phyloP scores from a whole-genome alignment of 2,797 vertebrate genomes.

The Esox masquinongy region DNA sequence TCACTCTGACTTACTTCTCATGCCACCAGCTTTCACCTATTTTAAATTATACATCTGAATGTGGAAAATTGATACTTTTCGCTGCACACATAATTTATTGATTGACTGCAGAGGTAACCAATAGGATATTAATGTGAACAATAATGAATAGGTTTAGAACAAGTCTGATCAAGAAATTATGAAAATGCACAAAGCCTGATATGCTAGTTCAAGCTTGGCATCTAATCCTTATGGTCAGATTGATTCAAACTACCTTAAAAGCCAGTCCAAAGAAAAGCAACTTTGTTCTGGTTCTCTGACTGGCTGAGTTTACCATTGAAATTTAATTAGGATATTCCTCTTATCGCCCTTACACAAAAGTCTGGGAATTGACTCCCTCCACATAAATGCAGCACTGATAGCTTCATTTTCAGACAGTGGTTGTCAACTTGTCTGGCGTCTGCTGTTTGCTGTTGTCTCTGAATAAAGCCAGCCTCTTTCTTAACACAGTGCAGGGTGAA shows the following conservation, averaged over 20 bases:
- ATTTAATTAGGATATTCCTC: not conserved
- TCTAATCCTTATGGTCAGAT: not conserved
- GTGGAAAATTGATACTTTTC: no score
- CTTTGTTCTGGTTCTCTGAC: conserved; percentile 2
- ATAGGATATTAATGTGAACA: no score
- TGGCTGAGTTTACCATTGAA: not conserved
- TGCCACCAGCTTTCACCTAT: no score
- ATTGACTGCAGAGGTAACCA: no score
- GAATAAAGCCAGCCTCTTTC: conserved; percentile 4
- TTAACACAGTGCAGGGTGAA: not conserved
- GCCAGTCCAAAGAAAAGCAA: not conserved
- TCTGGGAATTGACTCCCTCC: not conserved
- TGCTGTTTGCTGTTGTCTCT: conserved; percentile 17
- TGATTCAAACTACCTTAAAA: not conserved
- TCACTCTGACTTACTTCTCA: no score
- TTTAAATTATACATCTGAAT: no score
- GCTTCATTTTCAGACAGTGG: conserved; percentile 5
- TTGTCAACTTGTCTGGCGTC: conserved; percentile 6
- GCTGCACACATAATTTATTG: no score
- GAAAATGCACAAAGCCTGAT: not conserved
- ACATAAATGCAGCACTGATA: conserved; percentile 2
- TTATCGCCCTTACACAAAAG: conserved; percentile 8
- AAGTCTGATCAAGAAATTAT: no score
- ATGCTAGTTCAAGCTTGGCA: not conserved
- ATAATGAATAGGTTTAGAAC: no score